These are phyloP conservation scores for Myripristis murdjan DNA, from an alignment of 2,797 vertebrate species.

Conservation along the genomic window DNA sequence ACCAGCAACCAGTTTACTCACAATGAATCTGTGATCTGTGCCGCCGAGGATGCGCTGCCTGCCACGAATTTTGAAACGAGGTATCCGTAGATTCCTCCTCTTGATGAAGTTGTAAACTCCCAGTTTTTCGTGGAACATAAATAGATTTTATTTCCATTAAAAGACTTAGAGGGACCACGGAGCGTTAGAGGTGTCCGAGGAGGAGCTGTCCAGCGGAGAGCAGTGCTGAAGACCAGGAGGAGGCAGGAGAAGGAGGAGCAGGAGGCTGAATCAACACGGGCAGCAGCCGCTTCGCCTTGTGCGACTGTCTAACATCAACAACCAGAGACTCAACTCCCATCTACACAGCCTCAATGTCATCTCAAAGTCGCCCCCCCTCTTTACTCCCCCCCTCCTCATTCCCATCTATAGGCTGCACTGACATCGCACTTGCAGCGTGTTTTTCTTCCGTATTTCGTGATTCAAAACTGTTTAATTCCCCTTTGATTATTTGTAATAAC, in stretches of 20 bases:
- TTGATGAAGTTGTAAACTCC: conserved; percentile 86
- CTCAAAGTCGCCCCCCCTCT: conserved; percentile 86
- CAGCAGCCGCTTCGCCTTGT: conserved; percentile 85
- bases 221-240: conserved; percentile 82
- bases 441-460: conserved; percentile 43
- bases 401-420: conserved; percentile 68
- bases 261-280: conserved; percentile 82
- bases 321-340: conserved; percentile 85
- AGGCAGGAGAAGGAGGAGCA: conserved; percentile 54
- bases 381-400: conserved; percentile 55
- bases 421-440: conserved; percentile 53
- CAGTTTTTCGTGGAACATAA: conserved; percentile 83
- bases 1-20: conserved; percentile 77
- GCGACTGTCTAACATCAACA: conserved; percentile 88
- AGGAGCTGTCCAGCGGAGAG: conserved; percentile 84
- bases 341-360: conserved; percentile 90
- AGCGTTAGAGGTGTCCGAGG: conserved; percentile 78
- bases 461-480: conserved; percentile 27
- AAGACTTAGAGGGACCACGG: conserved; percentile 79
- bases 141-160: conserved; percentile 87
- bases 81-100: conserved; percentile 84
- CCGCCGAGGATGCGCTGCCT: conserved; percentile 72
- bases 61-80: conserved; percentile 80
- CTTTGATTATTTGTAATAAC: conserved; percentile 1
- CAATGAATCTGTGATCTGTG: conserved; percentile 75